phyloP scores from a whole-genome alignment of 2,113 vertebrate species.

The Mola mola region DNA sequence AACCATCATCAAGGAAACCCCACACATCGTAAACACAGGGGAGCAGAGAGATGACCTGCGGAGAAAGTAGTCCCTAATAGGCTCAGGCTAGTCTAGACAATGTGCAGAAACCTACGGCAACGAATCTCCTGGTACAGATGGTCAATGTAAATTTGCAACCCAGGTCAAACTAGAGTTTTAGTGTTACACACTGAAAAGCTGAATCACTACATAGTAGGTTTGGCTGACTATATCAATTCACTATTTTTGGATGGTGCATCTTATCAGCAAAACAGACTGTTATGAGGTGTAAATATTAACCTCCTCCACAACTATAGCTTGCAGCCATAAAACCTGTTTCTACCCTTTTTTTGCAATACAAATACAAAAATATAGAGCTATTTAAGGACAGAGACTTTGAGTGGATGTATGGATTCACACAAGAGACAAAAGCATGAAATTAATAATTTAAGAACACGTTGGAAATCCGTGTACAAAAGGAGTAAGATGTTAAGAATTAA shows the following conservation, averaged over 20 bases:
- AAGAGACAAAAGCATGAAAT: background rate
- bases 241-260: too few species aligned
- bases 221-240: too few species aligned
- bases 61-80: constrained; percentile 65
- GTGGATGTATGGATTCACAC: constrained; percentile 1
- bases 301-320: background rate
- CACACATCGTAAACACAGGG: constrained; percentile 16
- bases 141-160: constrained; percentile 5
- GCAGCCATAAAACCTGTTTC: background rate
- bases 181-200: too few species aligned
- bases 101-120: constrained; percentile 20
- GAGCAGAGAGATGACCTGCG: constrained; percentile 21
- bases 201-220: too few species aligned
- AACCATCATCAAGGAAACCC: constrained; percentile 12
- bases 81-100: constrained; percentile 52
- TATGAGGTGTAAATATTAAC: constrained; percentile 8
- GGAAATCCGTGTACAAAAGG: too few species aligned
- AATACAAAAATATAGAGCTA: constrained; percentile 15
- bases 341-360: constrained; percentile 8
- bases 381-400: constrained; percentile 1
- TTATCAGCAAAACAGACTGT: too few species aligned
- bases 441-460: too few species aligned
- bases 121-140: constrained; percentile 39
- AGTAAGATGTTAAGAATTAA: too few species aligned
- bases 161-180: too few species aligned